These are phyloP conservation scores for Astreopora myriophthalma DNA, from an alignment of 64 coral and sea anemone genomes.

Conservation along the genomic window DNA sequence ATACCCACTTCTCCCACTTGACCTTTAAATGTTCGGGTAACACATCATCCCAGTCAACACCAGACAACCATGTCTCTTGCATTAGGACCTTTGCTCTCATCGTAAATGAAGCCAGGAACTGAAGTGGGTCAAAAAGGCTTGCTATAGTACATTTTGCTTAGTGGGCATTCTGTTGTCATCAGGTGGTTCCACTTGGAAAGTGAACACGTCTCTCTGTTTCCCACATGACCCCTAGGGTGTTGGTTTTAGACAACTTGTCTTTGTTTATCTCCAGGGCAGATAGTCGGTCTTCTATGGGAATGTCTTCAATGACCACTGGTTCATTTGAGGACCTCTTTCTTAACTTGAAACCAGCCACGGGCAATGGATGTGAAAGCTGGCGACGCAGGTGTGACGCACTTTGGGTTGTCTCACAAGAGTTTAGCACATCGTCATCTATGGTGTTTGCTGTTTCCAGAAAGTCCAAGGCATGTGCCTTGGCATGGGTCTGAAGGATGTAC, in stretches of 20 bases:
- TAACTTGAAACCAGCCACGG: no score
- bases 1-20: conserved; percentile 45
- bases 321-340: conserved; percentile 51
- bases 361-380: conserved; percentile 49
- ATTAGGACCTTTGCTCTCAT: conserved; percentile 19
- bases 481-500: conserved; percentile 59
- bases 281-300: conserved; percentile 21
- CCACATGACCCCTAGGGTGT: conserved; percentile 45
- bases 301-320: conserved; percentile 43
- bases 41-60: conserved; percentile 23
- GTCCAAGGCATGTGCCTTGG: not conserved
- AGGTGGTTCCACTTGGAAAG: conserved; percentile 6
- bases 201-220: conserved; percentile 45
- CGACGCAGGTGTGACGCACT: conserved; percentile 13
- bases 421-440: conserved; percentile 6
- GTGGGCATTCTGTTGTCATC: not conserved
- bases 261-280: not conserved
- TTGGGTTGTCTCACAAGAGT: conserved; percentile 29
- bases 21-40: not conserved
- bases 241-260: not conserved
- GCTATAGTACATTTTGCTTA: conserved; percentile 38
- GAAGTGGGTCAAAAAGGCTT: conserved; percentile 20
- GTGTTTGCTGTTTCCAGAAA: conserved; percentile 57
- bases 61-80: conserved; percentile 57
- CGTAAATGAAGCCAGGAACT: conserved; percentile 47